A percentile compares a stretch with the other conserved stretches of the same genome.
Conservation (phyloP, 2,797 vertebrate species). For the Serranus cabrilla region DNA sequence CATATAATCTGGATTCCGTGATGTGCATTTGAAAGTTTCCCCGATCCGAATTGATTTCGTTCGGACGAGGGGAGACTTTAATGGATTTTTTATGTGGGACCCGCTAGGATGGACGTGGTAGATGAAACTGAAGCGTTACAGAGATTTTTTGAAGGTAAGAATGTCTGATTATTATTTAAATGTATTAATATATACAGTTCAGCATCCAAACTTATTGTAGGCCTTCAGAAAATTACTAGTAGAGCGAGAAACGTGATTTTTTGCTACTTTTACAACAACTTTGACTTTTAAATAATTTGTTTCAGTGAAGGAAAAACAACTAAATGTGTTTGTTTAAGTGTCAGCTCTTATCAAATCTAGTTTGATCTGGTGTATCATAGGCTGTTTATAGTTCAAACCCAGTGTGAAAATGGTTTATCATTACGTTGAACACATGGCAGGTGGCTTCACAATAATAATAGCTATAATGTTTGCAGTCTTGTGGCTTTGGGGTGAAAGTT, state of each 20-base stretch:
- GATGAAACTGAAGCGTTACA: slow-evolving; percentile 98
- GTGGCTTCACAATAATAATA: slow-evolving; percentile 26
- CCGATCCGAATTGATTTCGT: slow-evolving; percentile 76
- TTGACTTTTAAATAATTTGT: neutral
- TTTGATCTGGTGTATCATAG: neutral
- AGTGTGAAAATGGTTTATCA: slow-evolving; percentile 5
- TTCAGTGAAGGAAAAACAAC: neutral
- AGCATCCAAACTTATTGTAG: neutral
- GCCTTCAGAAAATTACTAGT: neutral
- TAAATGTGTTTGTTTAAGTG: neutral
- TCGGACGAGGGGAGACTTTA: slow-evolving; percentile 81
- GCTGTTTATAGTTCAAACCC: neutral
- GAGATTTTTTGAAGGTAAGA: slow-evolving; percentile 98
- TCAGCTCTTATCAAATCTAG: neutral
- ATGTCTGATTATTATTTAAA: neutral
- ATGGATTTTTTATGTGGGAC: slow-evolving; percentile 89
- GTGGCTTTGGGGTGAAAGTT: slow-evolving; percentile 1
- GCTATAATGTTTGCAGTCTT: neutral
- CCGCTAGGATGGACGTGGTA: slow-evolving; percentile 97
- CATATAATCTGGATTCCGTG: slow-evolving; percentile 44
- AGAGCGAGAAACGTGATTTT: neutral
- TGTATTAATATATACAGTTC: neutral
- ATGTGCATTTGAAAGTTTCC: slow-evolving; percentile 80
- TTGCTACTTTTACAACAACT: neutral
- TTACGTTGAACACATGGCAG: slow-evolving; percentile 15